A percentile compares a stretch with the other conserved stretches of the same genome.
phyloP scores from a whole-genome alignment of 53 echinoderm and acorn worm genomes.

The Temnopleurus reevesii region DNA sequence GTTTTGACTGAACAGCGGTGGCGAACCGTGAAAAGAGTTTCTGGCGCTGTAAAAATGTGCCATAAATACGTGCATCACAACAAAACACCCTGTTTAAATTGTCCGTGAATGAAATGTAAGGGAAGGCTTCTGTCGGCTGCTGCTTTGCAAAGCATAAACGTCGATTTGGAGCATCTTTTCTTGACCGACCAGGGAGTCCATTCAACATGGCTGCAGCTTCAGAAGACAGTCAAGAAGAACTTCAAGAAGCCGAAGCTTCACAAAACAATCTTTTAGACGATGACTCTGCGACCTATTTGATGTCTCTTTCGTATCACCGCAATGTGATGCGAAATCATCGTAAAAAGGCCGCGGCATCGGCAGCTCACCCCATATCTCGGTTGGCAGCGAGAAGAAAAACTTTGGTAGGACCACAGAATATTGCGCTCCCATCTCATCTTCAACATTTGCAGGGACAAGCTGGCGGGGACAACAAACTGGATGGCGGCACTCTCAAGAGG shows the following conservation, averaged over 20 bases:
- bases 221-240: no score
- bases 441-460: conserved; percentile 27
- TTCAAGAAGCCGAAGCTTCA: no score
- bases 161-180: no score
- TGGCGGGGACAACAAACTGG: neutral
- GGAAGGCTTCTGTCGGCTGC: no score
- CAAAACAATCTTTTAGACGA: neutral
- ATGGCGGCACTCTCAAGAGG: neutral
- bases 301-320: conserved; percentile 52
- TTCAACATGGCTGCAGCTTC: no score
- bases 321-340: conserved; percentile 48
- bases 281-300: neutral
- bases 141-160: no score
- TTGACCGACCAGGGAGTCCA: no score
- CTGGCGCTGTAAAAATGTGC: no score
- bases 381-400: conserved; percentile 47
- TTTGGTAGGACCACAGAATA: conserved; percentile 16
- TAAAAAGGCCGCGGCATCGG: conserved; percentile 1
- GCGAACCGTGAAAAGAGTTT: no score
- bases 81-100: no score
- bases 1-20: conserved; percentile 6
- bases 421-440: conserved; percentile 39
- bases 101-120: no score
- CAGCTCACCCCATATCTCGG: conserved; percentile 8
- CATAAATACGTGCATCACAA: no score